Base-by-base conservation (phyloP, 2,113 vertebrate genomes). In the Sorex araneus region DNA sequence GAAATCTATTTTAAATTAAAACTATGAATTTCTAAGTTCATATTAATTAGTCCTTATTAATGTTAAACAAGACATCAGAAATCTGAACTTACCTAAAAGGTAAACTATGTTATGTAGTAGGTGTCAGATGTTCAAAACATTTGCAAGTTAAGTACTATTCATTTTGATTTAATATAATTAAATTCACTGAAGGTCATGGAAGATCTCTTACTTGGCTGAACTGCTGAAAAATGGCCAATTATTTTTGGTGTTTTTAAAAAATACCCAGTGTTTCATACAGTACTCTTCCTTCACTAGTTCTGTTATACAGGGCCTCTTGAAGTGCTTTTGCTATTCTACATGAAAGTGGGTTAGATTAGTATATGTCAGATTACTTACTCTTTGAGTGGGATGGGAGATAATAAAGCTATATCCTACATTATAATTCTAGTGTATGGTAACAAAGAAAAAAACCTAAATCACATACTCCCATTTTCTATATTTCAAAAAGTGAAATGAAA, bases 1-100 rank as follows among this genome's bases (percentile, higher is more conserved):
- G 4, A 73, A 60, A 60, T 50, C 1, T 78, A 76, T 60, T 92
- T 81, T 93, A 92, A 28, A 83, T 80, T 25, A 71, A 84, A 96
- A 70, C 3, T 73, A 82, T 70, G 3, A 66, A 80, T 54, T 80
- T 89, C 13, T 74, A 84, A 75, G 64, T 87, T 60, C 27, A 40
- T 84, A 23, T 27, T 18, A 60, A 80, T 91, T 91, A 73, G 1
- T 64, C 11, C 2, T 75, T 92, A 18, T 81, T n/a, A 92, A 67
- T 85, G 7, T 67, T 84, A 82, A 84, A 11, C 6, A 89, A 77
- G 73, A 57, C 2, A 78, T 25, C 30, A 76, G 10, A 87, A 78
- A 70, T 82, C 10, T 74, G 8, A 93, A 87, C 13, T 87, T 27
- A 50, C 21, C 71, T 89, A 25, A 28, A 16, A 89, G 10, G 92